Percentiles rank a stretch among this genome's conserved stretches.
These are phyloP conservation scores for Poecile atricapillus DNA, from an alignment of 2,113 vertebrate genomes.

Conservation along the genomic window DNA sequence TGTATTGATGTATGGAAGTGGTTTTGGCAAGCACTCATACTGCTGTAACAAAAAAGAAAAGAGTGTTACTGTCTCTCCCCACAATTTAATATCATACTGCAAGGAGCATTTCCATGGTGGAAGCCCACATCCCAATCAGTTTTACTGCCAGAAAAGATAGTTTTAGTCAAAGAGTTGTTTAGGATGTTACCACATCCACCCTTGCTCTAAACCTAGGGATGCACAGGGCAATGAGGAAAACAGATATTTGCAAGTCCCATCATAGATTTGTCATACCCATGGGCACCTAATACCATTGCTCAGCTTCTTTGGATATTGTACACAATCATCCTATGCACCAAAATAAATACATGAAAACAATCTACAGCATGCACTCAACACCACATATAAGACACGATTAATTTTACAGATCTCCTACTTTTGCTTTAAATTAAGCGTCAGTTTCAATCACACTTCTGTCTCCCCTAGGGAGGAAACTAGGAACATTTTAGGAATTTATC, in stretches of 20 bases:
- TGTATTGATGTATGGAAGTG: not conserved
- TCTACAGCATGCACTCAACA: not conserved
- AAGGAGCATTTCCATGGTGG: not conserved
- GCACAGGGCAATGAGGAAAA: not conserved
- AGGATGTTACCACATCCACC: not conserved
- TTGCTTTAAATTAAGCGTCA: not conserved
- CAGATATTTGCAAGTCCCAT: not conserved
- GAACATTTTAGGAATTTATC: not conserved
- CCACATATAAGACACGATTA: not conserved
- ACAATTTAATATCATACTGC: not conserved
- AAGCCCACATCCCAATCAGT: not conserved
- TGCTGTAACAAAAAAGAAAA: not conserved
- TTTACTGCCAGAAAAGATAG: not conserved
- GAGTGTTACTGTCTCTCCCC: not conserved
- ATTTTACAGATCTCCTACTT: not conserved
- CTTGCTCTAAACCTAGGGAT: not conserved
- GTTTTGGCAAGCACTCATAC: slow-evolving; percentile 3
- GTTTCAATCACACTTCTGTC: not conserved
- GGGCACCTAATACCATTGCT: not conserved
- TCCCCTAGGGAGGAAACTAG: not conserved
- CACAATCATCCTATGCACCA: not conserved
- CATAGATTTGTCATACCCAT: not conserved
- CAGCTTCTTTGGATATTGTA: not conserved
- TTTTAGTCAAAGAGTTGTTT: not conserved
- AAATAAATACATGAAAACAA: not conserved